Evolutionary conservation across 2,888 invertebrate species (phyloP), one percentile per base, ranked within the genome.

Genomic region (Chironomus tentans): DNA sequence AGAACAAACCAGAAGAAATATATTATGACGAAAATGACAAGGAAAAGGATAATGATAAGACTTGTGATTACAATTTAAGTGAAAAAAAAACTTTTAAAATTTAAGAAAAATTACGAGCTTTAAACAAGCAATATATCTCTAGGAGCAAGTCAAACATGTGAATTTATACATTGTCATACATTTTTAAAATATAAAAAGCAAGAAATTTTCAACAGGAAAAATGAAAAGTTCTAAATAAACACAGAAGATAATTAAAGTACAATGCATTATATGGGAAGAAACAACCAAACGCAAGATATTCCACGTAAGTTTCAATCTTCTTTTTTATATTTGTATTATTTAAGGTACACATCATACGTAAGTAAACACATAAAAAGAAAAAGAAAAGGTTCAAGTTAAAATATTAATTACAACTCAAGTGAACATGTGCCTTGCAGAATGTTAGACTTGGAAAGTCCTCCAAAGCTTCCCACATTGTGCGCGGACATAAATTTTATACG

Each of bases 271-370:
- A 38, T 61, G 38, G n/a, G 38, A 13, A 61, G 62, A 50, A 73
- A n/a, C 13, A 73, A 73, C 18, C 72, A 61, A 62, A 62, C 72
- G 28, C 38, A 73, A 21, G 72, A 73, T 24, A 13, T 73, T 21
- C 50, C 71, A 71, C 62, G 72, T 73, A 46, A 73, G 72, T 73
- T 62, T n/a, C n/a, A n/a, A 24, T 10, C 3, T 65, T n/a, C n/a
- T n/a, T n/a, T n/a, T 65, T 24, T 62, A 12, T 65, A 18, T 21
- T 22, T 65, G 24, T 24, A 24, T 65, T 21, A 38, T 38, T 38
- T 38, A 2, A 38, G 2, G 38, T 38, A 38, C 38, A n/a, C 18
- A 28, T 21, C 68, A 38, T 68, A 18, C 18, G 22, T 65, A 38
- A 38, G 18, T 12, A 65, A 22, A 4, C 4, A 21, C 48, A 38